These are phyloP conservation scores for Oncorhynchus keta DNA, from an alignment of 2,113 vertebrate genomes.

Conservation along the genomic window DNA sequence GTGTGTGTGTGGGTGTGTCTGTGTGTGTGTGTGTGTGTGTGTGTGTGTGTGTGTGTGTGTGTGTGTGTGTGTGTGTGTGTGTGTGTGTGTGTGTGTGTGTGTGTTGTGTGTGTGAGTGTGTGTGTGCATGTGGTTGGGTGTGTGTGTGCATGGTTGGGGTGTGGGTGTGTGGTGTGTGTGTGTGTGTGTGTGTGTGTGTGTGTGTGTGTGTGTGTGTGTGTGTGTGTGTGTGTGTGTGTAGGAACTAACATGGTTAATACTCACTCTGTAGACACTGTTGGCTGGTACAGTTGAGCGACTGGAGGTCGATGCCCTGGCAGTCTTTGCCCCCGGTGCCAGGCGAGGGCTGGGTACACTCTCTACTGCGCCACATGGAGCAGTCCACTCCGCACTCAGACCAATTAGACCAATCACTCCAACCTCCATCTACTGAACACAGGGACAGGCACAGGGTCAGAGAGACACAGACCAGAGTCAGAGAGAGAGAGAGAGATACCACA, in stretches of 20 bases:
- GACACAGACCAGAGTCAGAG: too few species aligned
- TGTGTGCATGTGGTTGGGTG: not conserved
- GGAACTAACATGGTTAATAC: conserved; percentile 36
- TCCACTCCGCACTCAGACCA: conserved; percentile 92
- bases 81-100: conserved; percentile 26
- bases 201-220: conserved; percentile 17
- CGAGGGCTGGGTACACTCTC: conserved; percentile 90
- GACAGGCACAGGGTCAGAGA: conserved; percentile 6
- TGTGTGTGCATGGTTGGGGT: too few species aligned
- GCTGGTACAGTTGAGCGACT: conserved; percentile 94
- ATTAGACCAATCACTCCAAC: conserved; percentile 95
- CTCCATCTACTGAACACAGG: conserved; percentile 84
- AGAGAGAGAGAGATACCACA: not conserved
- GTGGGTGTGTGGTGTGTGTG: not conserved
- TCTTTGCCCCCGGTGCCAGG: conserved; percentile 92
- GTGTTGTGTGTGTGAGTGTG: not conserved
- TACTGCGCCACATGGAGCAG: conserved; percentile 93
- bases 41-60: too few species aligned
- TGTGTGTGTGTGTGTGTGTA: not conserved
- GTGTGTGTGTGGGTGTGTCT: conserved; percentile 10
- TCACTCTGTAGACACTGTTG: conserved; percentile 94
- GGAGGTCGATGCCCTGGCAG: conserved; percentile 86
- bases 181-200: not conserved
- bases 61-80: too few species aligned
- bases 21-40: not conserved